A percentile compares a stretch with the other conserved stretches of the same genome.
Conservation (phyloP, 2,888 invertebrate species). For the Pollenia amentaria region DNA sequence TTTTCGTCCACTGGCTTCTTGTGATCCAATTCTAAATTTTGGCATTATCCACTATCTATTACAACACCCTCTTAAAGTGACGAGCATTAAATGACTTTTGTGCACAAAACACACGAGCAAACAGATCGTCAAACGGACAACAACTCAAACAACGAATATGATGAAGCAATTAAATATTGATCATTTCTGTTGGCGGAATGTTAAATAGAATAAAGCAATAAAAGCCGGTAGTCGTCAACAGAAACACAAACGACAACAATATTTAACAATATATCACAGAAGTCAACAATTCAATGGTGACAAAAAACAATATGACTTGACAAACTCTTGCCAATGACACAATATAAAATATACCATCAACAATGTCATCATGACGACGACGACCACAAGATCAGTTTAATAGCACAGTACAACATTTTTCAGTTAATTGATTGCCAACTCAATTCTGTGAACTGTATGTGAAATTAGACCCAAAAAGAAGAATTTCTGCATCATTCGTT, state of each 20-base stretch:
- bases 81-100: not conserved
- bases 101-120: not conserved
- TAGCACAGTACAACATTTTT: too few species aligned
- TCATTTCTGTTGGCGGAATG: slow-evolving; percentile 80
- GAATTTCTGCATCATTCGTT: too few species aligned
- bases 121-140: slow-evolving; percentile 15
- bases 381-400: slow-evolving; percentile 39
- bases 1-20: too few species aligned
- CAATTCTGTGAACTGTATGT: too few species aligned
- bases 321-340: slow-evolving; percentile 72
- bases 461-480: too few species aligned
- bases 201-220: slow-evolving; percentile 71
- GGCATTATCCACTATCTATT: not conserved
- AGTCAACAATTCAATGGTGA: slow-evolving; percentile 73
- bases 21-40: not conserved
- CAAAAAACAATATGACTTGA: slow-evolving; percentile 74
- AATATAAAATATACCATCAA: slow-evolving; percentile 65
- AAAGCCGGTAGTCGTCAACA: slow-evolving; percentile 64
- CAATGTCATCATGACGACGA: slow-evolving; percentile 29
- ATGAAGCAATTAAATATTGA: slow-evolving; percentile 83
- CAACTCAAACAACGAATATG: slow-evolving; percentile 39
- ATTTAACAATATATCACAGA: slow-evolving; percentile 72
- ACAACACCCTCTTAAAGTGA: slow-evolving; percentile 22
- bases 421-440: too few species aligned
- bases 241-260: slow-evolving; percentile 59